Evolutionary conservation across 1,140 invertebrate genomes (phyloP), one percentile per base, ranked within the genome.

Genomic region (Aphis craccivora): DNA sequence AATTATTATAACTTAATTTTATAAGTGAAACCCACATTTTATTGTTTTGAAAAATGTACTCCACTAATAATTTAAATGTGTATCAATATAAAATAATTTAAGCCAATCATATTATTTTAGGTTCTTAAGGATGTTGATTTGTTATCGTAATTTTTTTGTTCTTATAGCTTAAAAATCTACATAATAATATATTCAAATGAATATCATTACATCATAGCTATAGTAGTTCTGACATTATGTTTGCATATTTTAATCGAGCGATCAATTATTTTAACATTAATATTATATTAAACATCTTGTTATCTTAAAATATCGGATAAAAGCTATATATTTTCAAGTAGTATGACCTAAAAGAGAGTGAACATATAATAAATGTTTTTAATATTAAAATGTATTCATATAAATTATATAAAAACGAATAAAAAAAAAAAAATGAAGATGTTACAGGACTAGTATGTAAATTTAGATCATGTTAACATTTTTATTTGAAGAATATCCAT

Each of bases 401-500:
- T n/a, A 60, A 37, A 53, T 89, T 90, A 51, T 14, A 90, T 40
- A 40, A 90, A 88, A 89, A 22, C n/a, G 7, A 20, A 20, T 40
- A 40, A 35, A 51, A 48, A 87, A 87, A 87, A 45, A 90, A 40
- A 90, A 90, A 30, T 43, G 37, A 90, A 90, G 89, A 90, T 40
- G 89, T 60, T 25, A 88, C 53, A 11, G 22, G 53, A 90, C 89
- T 55, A 37, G 89, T 90, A 90, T 90, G 89, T 60, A 90, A 90
- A 90, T 90, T 40, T 40, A 30, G 25, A 30, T n/a, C 30, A 53
- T 51, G 45, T 37, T 8, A 30, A 89, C 45, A 88, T 48, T 48
- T n/a, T 35, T 53, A 89, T 37, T 8, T n/a, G n/a, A 37, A 84
- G 7, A 35, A 37, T 81, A 81, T 43, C 40, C 23, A 87, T n/a